A percentile compares a stretch with the other conserved stretches of the same genome.
Conservation (phyloP, 1,140 invertebrate genomes). For the Condylostylus longicornis region DNA sequence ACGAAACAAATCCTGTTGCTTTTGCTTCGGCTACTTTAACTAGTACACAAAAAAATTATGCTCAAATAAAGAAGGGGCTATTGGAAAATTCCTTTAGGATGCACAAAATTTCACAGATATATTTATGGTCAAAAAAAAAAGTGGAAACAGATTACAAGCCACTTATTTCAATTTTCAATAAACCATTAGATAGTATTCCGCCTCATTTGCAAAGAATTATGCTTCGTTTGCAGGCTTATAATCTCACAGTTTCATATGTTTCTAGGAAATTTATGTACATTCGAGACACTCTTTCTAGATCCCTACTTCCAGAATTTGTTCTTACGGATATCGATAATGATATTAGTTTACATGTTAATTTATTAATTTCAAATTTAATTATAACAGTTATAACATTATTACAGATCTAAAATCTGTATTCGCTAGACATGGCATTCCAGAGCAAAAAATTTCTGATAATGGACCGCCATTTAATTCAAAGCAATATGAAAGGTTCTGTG, state of each 20-base stretch:
- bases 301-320: constrained; percentile 11
- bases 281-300: constrained; percentile 30
- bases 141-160: constrained; percentile 31
- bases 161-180: constrained; percentile 22
- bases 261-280: constrained; percentile 32
- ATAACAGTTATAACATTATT: too few species aligned
- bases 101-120: constrained; percentile 21
- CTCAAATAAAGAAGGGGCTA: constrained; percentile 32
- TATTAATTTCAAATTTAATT: constrained; percentile 9
- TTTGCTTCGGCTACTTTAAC: constrained; percentile 26
- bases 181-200: constrained; percentile 20
- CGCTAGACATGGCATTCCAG: too few species aligned
- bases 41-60: constrained; percentile 23
- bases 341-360: constrained; percentile 12
- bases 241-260: constrained; percentile 28
- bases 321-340: constrained; percentile 9
- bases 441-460: too few species aligned
- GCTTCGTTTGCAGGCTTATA: constrained; percentile 24
- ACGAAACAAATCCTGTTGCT: constrained; percentile 24
- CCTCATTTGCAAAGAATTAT: constrained; percentile 23
- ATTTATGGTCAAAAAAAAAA: constrained; percentile 18
- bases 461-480: too few species aligned
- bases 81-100: constrained; percentile 18
- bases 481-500: too few species aligned
- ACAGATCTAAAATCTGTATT: too few species aligned